Conservation (phyloP, 1,140 invertebrate genomes). For the Drosophila busckii region DNA sequence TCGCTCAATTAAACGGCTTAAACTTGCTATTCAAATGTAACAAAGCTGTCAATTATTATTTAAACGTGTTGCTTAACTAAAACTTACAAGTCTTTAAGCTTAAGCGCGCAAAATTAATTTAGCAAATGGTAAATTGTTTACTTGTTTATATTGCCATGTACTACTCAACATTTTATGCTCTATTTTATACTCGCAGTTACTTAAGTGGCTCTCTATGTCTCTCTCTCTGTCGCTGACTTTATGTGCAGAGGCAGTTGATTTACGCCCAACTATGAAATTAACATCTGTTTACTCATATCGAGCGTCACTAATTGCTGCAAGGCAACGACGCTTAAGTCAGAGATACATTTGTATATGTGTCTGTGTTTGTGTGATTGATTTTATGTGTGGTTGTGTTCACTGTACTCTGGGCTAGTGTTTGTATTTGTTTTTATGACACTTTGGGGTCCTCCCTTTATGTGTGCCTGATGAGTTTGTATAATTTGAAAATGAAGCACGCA, state of each 20-base stretch:
- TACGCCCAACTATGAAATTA: slow-evolving; percentile 40
- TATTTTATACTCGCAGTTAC: no score
- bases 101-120: no score
- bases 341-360: slow-evolving; percentile 6
- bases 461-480: slow-evolving; percentile 42
- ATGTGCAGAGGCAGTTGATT: slow-evolving; percentile 23
- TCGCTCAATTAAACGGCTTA: no score
- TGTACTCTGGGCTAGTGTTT: slow-evolving; percentile 29
- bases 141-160: no score
- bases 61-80: no score
- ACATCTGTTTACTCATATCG: slow-evolving; percentile 47
- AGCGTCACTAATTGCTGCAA: slow-evolving; percentile 46
- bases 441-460: slow-evolving; percentile 21
- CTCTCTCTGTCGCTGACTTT: background rate
- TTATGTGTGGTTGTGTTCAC: slow-evolving; percentile 47
- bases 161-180: no score
- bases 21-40: no score
- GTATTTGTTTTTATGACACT: slow-evolving; percentile 47
- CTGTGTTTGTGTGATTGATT: slow-evolving; percentile 46
- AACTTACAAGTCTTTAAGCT: no score
- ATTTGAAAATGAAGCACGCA: slow-evolving; percentile 49
- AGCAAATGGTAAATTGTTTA: no score
- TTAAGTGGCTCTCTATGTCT: no score
- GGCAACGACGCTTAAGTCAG: slow-evolving; percentile 17
- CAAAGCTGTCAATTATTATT: no score